phyloP scores from a whole-genome alignment of 2,888 invertebrate genomes.

The Drosophila recens region DNA sequence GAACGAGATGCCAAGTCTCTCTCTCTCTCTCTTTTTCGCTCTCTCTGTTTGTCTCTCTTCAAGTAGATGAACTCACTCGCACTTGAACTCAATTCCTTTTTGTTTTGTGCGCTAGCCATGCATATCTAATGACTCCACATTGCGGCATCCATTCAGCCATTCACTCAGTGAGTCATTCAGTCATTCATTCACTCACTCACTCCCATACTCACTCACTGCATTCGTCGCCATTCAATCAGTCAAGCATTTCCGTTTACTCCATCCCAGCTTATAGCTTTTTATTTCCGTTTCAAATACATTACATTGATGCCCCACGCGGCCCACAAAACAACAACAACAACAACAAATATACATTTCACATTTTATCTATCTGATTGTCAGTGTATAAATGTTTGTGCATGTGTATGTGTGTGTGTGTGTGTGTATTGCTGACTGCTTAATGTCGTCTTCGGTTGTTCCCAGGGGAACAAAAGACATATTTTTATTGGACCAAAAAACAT shows the following conservation, averaged over 20 bases:
- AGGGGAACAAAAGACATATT: slow-evolving; percentile 23
- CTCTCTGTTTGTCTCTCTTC: slow-evolving; percentile 2
- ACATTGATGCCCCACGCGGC: slow-evolving; percentile 51
- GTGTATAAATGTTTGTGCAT: slow-evolving; percentile 19
- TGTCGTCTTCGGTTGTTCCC: slow-evolving; percentile 30
- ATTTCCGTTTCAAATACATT: slow-evolving; percentile 78
- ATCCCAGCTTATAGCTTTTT: slow-evolving; percentile 50
- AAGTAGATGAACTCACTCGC: slow-evolving; percentile 35
- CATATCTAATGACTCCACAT: slow-evolving; percentile 76
- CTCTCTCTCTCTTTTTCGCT: neutral
- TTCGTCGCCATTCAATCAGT: slow-evolving; percentile 66
- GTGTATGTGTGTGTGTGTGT: slow-evolving; percentile 5
- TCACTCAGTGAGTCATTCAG: slow-evolving; percentile 38
- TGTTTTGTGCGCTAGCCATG: slow-evolving; percentile 54
- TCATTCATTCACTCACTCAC: slow-evolving; percentile 1
- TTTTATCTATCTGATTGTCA: slow-evolving; percentile 31
- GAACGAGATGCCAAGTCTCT: neutral
- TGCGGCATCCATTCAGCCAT: slow-evolving; percentile 59
- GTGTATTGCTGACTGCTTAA: slow-evolving; percentile 23
- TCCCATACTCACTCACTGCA: slow-evolving; percentile 36
- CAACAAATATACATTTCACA: slow-evolving; percentile 25
- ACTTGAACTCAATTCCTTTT: slow-evolving; percentile 10
- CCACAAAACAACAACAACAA: slow-evolving; percentile 35
- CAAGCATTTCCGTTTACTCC: slow-evolving; percentile 65
- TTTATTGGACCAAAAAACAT: slow-evolving; percentile 9